Conservation (phyloP, 2,888 invertebrate genomes). For the Megastigmus dorsalis region DNA sequence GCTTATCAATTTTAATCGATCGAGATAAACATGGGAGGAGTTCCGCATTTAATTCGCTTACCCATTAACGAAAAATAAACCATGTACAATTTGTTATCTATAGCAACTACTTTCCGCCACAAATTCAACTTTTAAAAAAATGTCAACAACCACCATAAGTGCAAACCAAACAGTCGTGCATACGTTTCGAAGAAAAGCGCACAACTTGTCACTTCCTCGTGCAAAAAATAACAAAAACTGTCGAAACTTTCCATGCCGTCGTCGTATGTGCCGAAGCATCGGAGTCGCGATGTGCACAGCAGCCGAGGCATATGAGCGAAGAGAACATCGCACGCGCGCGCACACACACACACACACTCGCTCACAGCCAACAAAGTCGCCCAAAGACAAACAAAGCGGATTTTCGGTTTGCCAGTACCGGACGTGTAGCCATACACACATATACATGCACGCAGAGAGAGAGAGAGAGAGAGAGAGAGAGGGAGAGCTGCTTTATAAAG, state of each 20-base stretch:
- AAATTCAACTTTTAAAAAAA: too few species aligned
- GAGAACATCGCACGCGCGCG: background rate
- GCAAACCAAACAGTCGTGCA: too few species aligned
- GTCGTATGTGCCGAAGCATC: background rate
- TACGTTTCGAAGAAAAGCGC: too few species aligned
- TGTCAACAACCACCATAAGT: too few species aligned
- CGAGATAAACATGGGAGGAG: too few species aligned
- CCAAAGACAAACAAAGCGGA: slow-evolving; percentile 47
- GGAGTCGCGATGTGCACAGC: background rate
- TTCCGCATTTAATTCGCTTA: too few species aligned
- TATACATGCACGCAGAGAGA: background rate
- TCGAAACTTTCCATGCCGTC: slow-evolving; percentile 5
- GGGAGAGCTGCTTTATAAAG: too few species aligned
- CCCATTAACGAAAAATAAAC: too few species aligned
- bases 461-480: background rate
- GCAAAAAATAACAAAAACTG: background rate
- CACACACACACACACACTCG: background rate
- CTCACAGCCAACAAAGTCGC: background rate
- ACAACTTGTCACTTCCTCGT: background rate
- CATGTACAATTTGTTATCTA: too few species aligned
- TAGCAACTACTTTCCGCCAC: too few species aligned
- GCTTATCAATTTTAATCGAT: too few species aligned
- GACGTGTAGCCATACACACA: background rate
- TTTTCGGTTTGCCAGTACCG: slow-evolving; percentile 38
- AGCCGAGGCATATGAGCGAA: background rate